Base-by-base conservation (phyloP, 2,113 vertebrate genomes). In the Ornithorhynchus anatinus region DNA sequence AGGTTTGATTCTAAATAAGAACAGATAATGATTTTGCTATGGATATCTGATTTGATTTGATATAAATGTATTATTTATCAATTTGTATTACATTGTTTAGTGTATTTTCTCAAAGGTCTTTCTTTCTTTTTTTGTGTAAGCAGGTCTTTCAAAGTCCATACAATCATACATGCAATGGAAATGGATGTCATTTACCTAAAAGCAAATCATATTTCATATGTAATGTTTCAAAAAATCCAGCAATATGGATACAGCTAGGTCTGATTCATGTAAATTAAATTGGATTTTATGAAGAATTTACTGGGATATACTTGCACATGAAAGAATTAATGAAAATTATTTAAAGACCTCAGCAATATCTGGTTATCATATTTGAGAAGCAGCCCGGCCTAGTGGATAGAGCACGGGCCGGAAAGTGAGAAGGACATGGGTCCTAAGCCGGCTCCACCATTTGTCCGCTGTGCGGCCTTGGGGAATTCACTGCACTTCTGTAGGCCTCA, bases 301-400 rank as follows among this genome's bases (percentile, higher is more conserved):
- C 16, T 37, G 27, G 67, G 63, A 19, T 61, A 71, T 15, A 73
- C 32, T 47, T 43, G 25, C 48, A 51, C 57, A 59, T 80, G 37
- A 81, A 67, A 67, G 15, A 53, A 54, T 57, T 75, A 59, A 84
- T 65, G 47, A 84, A 87, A 82, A 61, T 33, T 33, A 36, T 59
- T 29, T 56, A 44, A 59, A 36, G 27, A 50, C 17, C 31, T 27
- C 47, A 50, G 25, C 47, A 27, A 27, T 64, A n/a, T n/a, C n/a
- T n/a, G n/a, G n/a, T n/a, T n/a, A n/a, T n/a, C n/a, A n/a, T n/a
- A n/a, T n/a, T n/a, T n/a, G n/a, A n/a, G n/a, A n/a, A n/a, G n/a
- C n/a, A n/a, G n/a, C n/a, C n/a, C n/a, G n/a, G n/a, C n/a, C n/a
- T n/a, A n/a, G n/a, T n/a, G n/a, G n/a, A n/a, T n/a, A n/a, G n/a